A percentile compares a stretch with the other conserved stretches of the same genome.
These are phyloP conservation scores for Rhabditoides inermis DNA, from an alignment of 2,888 invertebrate species.

Conservation along the genomic window DNA sequence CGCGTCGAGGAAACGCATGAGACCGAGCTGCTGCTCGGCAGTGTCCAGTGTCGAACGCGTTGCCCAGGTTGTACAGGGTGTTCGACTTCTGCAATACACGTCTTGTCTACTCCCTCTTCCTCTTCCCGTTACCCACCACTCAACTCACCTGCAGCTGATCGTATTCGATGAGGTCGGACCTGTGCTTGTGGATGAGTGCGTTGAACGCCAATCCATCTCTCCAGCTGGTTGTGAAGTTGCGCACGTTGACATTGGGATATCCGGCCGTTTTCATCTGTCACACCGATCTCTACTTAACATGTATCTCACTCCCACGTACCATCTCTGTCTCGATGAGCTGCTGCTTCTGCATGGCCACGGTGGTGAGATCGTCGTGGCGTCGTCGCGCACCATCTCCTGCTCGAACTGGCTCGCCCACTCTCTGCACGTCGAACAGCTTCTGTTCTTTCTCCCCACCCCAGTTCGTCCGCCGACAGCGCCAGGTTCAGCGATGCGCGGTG, in stretches of 20 bases:
- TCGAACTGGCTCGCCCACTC: constrained; percentile 97
- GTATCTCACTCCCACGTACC: no score
- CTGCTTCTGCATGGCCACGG: constrained; percentile 97
- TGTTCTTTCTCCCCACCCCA: no score
- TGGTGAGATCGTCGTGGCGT: constrained; percentile 80
- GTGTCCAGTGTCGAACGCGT: constrained; percentile 96
- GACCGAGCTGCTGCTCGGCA: constrained; percentile 90
- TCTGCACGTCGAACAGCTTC: no score
- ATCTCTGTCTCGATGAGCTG: constrained; percentile 96
- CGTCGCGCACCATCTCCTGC: constrained; percentile 83
- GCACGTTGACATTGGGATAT: no score
- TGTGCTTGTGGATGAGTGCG: constrained; percentile 95
- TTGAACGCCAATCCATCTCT: constrained; percentile 97
- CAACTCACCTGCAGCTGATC: no score
- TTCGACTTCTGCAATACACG: constrained; percentile 90
- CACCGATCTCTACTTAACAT: no score
- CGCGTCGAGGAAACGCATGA: constrained; percentile 89
- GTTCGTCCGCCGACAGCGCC: no score
- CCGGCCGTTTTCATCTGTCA: no score
- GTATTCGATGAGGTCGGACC: constrained; percentile 83
- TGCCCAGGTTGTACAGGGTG: constrained; percentile 88
- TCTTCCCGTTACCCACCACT: no score
- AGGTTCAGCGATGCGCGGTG: no score
- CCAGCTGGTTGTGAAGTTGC: no score
- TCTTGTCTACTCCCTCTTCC: no score